Conservation (phyloP, 2,797 vertebrate species). For the Malurus splendens region DNA sequence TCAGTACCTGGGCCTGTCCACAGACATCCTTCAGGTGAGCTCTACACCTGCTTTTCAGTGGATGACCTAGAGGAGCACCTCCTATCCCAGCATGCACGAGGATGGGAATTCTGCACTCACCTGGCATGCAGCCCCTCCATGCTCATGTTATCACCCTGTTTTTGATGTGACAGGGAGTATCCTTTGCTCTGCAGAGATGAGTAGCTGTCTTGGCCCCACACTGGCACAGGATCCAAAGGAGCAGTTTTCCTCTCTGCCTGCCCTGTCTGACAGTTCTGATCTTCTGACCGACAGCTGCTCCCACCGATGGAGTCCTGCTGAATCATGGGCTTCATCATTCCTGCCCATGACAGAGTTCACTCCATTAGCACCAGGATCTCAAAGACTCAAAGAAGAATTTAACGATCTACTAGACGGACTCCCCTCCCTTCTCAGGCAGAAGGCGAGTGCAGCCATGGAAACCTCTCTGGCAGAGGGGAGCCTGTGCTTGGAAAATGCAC, state of each 20-base stretch:
- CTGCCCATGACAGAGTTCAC: constrained; percentile 58
- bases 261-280: constrained; percentile 83
- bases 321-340: constrained; percentile 88
- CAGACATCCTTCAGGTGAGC: background rate
- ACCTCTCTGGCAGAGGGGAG: background rate
- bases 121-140: constrained; percentile 76
- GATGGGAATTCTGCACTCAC: constrained; percentile 60
- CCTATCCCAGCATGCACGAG: rapidly evolving
- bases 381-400: background rate
- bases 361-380: background rate
- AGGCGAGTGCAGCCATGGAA: background rate
- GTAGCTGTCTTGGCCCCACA: constrained; percentile 91
- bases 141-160: constrained; percentile 78
- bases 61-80: background rate
- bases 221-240: constrained; percentile 79
- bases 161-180: constrained; percentile 86
- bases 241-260: constrained; percentile 83
- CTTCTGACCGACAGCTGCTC: constrained; percentile 78
- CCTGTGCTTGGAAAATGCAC: background rate
- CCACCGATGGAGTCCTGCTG: constrained; percentile 85
- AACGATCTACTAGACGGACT: background rate
- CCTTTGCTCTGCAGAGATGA: constrained; percentile 79
- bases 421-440: background rate
- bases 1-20: background rate
- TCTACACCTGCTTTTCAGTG: background rate